Evolutionary conservation across 2,113 vertebrate species (phyloP), one percentile per base, ranked within the genome.

Genomic region (Mola mola): DNA sequence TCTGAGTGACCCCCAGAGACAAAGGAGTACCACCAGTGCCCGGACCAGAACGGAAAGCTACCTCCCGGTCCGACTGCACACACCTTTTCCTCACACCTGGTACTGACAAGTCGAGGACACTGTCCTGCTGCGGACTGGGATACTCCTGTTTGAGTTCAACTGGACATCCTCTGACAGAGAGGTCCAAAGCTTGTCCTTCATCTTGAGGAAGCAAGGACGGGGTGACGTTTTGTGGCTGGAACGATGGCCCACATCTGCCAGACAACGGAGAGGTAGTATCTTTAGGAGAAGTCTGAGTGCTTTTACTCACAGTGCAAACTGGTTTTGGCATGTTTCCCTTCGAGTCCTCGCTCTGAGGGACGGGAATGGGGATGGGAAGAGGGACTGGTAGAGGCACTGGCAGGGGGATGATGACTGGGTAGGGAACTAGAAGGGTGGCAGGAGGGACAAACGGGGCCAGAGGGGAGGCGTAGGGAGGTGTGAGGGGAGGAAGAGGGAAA

Each of bases 381-480:
- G 96, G 96, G 46, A 98, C 90, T 1, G 96, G 96, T 19, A 98
- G 90, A 4, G 97, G 97, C 29, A 98, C 95, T 0, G 97, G 96
- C 70, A 98, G 83, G 2, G 97, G 97, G 33, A 98, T 95, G 2
- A 98, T 95, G 62, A 98, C 94, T 0, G 97, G 97, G 68, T 97
- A 98, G 29, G 97, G 97, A 20, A 98, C 97, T 13, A 98, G 87
- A 13, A 98, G 92, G 0, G 96, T 98, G 28, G 97, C 94, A 0
- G 97, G 97, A 0, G 97, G 97, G 16, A 98, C 95, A 43, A 97
- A 73, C 0, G 96, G 94, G 3, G 95, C 93, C 43, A 98, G 87
- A 1, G 95, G 93, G 2, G 95, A 94, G 55, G 88, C 85, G 79
- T 97, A 97, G 48, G 94, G 87, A 43, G 94, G 93, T 0, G 92